Percentiles rank a stretch among this genome's conserved stretches.
Conservation (phyloP, 2,888 invertebrate species). For the Sphinx pinastri region DNA sequence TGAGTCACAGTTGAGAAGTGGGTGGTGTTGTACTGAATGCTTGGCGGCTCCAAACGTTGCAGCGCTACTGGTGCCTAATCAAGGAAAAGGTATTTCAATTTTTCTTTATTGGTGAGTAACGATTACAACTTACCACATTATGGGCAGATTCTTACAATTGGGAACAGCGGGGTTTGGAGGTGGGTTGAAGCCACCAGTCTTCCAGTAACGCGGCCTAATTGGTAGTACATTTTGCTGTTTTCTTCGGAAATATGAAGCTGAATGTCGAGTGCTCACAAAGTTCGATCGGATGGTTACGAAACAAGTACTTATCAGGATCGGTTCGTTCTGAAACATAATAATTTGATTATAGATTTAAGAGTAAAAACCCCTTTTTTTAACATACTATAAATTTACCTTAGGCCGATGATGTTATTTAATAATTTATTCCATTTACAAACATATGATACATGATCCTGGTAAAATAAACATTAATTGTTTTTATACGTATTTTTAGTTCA, state of each 20-base stretch:
- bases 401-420: too few relatives aligned
- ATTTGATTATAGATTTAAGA: background rate
- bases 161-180: constrained; percentile 75
- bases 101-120: background rate
- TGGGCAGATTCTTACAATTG: constrained; percentile 64
- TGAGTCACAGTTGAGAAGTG: constrained; percentile 74
- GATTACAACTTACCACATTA: background rate
- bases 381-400: background rate
- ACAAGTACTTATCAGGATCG: constrained; percentile 61
- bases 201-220: constrained; percentile 73
- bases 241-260: constrained; percentile 29
- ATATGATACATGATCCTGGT: too few relatives aligned
- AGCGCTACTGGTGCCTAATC: constrained; percentile 71
- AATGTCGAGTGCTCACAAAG: constrained; percentile 48
- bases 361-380: background rate
- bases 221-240: constrained; percentile 72
- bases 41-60: constrained; percentile 74
- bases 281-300: constrained; percentile 70
- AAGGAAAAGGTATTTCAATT: constrained; percentile 32
- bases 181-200: constrained; percentile 70
- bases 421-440: too few relatives aligned
- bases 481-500: background rate
- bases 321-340: constrained; percentile 50
- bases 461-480: background rate
- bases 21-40: constrained; percentile 67